These are phyloP conservation scores for Lepidurus packardi DNA, from an alignment of 1,140 invertebrate species.

Conservation along the genomic window DNA sequence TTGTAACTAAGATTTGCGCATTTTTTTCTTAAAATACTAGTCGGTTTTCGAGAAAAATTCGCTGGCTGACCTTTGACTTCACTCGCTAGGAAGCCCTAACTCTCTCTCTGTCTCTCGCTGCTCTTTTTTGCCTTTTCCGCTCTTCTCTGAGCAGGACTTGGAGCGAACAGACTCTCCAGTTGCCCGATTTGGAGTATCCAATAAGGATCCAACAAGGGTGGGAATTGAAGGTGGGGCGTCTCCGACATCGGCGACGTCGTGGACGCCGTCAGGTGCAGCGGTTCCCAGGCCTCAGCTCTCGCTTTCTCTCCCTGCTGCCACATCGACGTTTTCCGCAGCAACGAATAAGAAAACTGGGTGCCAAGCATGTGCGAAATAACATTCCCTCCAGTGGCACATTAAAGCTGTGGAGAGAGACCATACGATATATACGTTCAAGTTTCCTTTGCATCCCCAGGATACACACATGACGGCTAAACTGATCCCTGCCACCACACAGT, in stretches of 20 bases:
- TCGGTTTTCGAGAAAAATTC: background rate
- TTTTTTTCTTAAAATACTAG: background rate
- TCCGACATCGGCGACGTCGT: constrained; percentile 20
- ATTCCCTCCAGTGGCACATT: background rate
- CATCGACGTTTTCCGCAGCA: constrained; percentile 12
- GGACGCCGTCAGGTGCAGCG: background rate
- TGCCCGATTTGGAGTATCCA: background rate
- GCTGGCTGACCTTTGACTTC: background rate
- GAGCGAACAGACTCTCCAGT: background rate
- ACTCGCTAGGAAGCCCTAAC: background rate
- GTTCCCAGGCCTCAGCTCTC: constrained; percentile 12
- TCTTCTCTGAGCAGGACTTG: background rate
- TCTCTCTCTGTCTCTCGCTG: background rate
- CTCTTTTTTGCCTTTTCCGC: background rate
- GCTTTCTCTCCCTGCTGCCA: constrained; percentile 20
- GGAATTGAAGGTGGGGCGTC: background rate
- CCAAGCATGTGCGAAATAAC: constrained; percentile 13
- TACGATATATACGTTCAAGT: background rate
- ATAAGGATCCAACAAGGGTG: constrained; percentile 2
- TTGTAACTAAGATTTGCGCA: background rate
- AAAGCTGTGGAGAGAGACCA: background rate
- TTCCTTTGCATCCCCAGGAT: too few species aligned
- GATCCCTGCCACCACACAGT: too few species aligned
- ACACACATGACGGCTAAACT: too few species aligned
- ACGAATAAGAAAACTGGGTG: constrained; percentile 3